phyloP scores from a whole-genome alignment of 1,140 invertebrate species.

The Idris sp. region DNA sequence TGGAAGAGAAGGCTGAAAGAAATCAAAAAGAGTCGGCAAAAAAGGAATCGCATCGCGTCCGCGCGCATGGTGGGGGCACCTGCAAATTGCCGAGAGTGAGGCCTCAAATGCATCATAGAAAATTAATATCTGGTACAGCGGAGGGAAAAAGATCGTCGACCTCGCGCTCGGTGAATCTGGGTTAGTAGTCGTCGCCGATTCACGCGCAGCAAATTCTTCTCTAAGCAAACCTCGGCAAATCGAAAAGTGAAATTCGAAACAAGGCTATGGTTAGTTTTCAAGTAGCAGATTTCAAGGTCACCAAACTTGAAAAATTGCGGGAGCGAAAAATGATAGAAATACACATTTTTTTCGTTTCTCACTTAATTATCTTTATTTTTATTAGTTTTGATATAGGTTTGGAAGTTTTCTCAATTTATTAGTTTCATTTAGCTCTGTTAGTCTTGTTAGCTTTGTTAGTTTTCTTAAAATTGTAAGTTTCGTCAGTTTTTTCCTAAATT shows the following conservation, averaged over 20 bases:
- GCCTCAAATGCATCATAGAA: constrained; percentile 66
- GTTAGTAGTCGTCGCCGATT: constrained; percentile 79
- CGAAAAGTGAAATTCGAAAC: constrained; percentile 74
- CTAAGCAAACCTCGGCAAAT: constrained; percentile 62
- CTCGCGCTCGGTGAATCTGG: constrained; percentile 75
- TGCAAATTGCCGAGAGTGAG: constrained; percentile 53
- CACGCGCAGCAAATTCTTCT: constrained; percentile 76
- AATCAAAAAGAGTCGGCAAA: constrained; percentile 32
- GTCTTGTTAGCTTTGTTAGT: too few relatives aligned
- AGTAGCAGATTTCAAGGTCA: constrained; percentile 57
- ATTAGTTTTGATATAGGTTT: too few relatives aligned
- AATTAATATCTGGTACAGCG: constrained; percentile 75
- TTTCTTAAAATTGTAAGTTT: too few relatives aligned
- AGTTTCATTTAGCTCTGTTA: too few relatives aligned
- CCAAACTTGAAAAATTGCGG: too few relatives aligned
- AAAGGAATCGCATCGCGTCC: too few relatives aligned
- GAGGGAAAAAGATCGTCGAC: constrained; percentile 77
- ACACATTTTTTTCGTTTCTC: too few relatives aligned
- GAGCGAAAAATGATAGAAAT: too few relatives aligned
- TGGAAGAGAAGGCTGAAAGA: constrained; percentile 11
- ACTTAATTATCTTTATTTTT: too few relatives aligned
- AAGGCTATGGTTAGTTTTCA: constrained; percentile 49
- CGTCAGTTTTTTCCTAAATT: too few relatives aligned
- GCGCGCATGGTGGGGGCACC: constrained; percentile 18
- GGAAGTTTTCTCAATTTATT: too few relatives aligned